Base-by-base conservation (phyloP, 1,140 invertebrate species). In the Coboldia fuscipes region DNA sequence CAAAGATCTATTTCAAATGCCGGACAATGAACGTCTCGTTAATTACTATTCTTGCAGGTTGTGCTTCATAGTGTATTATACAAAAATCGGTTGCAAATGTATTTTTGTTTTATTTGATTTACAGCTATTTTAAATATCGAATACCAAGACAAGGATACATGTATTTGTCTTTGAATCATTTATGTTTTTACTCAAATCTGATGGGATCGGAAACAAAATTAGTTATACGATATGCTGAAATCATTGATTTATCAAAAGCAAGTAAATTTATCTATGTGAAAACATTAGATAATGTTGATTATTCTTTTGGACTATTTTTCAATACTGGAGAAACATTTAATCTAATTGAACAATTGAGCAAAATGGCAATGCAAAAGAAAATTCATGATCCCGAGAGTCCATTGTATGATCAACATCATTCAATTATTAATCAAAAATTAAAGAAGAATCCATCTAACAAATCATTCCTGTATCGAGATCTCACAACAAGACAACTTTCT, bases 121-220 rank as follows among this genome's bases (percentile, higher is more conserved):
- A 54, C 51, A 93, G 88, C 50, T 93, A 88, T 51, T 88, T 84
- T 75, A 90, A 89, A 60, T 76, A 80, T 17, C 76, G 75, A 52
- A 61, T 97, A 38, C 92, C 92, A 3, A 62, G 80, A 26, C 90
- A 94, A 65, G 93, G 93, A 24, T 92, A 88, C 76, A 61, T 97
- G 44, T 98, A 97, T 54, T 67, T 97, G 12, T 93, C 89, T 31
- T 72, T 97, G 29, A 88, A 92, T 50, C 85, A 94, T 54, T 65
- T 94, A 46, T 94, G 86, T 50, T 98, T 97, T 58, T 85, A 97
- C 57, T 84, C 89, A 4, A 92, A 86, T 46, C 76, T 96, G 46
- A 68, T 97, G 50, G 86, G 89, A 13, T 75, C 72, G 38, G 84
- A 94, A 54, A 84, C 79, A 6, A 84, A 84, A 48, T 61, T 96